Evolutionary conservation across 2,113 vertebrate species (phyloP), one percentile per base, ranked within the genome.

Genomic region (Hydrochoerus hydrochaeris): DNA sequence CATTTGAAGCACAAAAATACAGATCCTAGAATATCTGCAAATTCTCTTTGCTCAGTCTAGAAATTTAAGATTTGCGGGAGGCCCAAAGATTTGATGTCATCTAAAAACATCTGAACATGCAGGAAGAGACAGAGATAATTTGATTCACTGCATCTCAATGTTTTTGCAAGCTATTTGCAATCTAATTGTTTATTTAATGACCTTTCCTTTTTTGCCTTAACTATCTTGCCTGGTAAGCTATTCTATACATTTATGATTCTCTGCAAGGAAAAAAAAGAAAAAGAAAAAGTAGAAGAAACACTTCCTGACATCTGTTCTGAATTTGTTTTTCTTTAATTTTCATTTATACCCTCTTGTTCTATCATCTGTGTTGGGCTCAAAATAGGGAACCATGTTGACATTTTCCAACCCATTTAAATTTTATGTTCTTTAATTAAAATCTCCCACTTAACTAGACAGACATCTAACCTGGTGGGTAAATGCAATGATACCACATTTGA

Each of bases 281-380:
- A 58, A 73, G 41, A 65, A 92, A 14, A 44, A 96, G 80, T 57
- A 54, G 88, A 93, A 91, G 78, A 92, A 97, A 98, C 97, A 97
- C 97, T 98, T 98, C 98, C 98, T 98, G 98, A 98, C 98, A 98
- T 98, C 98, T 99, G 98, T 98, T 98, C 98, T 84, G 98, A 98
- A 98, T 98, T 98, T 98, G 98, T 98, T 98, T 98, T 98, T 98
- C 98, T 98, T 99, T 98, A 98, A 98, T 99, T 98, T 98, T 98
- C 98, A 98, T 98, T 99, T 99, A 98, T 99, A 98, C 98, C 97
- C 98, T 98, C 98, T 98, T 94, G 0, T 98, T 98, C 98, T 98
- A 97, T 99, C 98, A 98, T 98, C 98, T 98, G 98, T 98, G 98
- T 98, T 98, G 98, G 98, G 97, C 98, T 98, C 97, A 98, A 98